Percentiles rank a stretch among this genome's conserved stretches.
Conservation (phyloP, 2,888 invertebrate species). For the Rhopalosiphum nymphaeae region DNA sequence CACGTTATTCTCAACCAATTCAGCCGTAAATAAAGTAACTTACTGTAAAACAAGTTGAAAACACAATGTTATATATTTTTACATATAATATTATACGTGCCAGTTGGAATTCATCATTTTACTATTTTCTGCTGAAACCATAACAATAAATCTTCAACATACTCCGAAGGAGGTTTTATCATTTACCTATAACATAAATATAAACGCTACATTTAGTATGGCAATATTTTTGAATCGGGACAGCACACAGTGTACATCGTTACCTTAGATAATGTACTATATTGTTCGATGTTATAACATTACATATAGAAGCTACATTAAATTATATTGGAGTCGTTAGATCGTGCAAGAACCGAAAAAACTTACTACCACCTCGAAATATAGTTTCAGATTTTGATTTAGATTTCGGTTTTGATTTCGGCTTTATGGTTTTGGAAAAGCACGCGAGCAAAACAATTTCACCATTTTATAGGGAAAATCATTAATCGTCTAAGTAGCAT, state of each 20-base stretch:
- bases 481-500: not conserved
- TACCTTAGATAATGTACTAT: not conserved
- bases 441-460: not conserved
- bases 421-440: not conserved
- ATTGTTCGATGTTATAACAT: not conserved
- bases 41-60: not conserved
- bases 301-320: not conserved
- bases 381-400: not conserved
- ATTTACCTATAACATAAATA: not conserved
- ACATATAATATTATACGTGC: slow-evolving; percentile 7
- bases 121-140: not conserved
- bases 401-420: not conserved
- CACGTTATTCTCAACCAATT: not conserved
- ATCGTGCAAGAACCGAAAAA: not conserved
- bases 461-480: not conserved
- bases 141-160: not conserved
- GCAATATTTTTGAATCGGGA: not conserved
- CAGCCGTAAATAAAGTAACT: slow-evolving; percentile 2
- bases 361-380: not conserved
- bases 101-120: slow-evolving; percentile 4
- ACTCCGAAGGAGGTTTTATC: not conserved
- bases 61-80: not conserved
- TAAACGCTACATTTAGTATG: not conserved
- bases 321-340: not conserved
- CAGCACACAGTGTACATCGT: not conserved